A percentile compares a stretch with the other conserved stretches of the same genome.
These are phyloP conservation scores for Leptinotarsa peninsularis DNA, from an alignment of 2,888 invertebrate genomes.

Conservation along the genomic window DNA sequence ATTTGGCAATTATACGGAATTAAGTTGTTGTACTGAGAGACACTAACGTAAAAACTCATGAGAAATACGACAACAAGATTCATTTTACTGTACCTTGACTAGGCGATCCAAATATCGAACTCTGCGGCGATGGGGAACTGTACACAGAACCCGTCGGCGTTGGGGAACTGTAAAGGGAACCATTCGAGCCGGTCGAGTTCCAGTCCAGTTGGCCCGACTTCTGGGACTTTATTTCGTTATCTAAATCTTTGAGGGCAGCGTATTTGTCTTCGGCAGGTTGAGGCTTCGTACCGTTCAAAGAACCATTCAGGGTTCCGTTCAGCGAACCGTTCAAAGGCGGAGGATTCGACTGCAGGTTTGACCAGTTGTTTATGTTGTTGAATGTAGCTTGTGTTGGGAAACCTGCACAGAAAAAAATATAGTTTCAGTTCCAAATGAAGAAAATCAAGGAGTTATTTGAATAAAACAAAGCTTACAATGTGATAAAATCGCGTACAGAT, in stretches of 20 bases:
- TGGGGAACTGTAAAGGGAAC: constrained; percentile 63
- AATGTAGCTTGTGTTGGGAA: constrained; percentile 54
- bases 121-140: constrained; percentile 64
- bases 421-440: no score
- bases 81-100: constrained; percentile 61
- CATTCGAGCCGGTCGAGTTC: constrained; percentile 62
- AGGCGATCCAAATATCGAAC: constrained; percentile 65
- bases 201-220: constrained; percentile 54
- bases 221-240: constrained; percentile 77
- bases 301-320: constrained; percentile 38
- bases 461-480: not conserved
- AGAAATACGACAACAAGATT: not conserved
- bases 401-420: constrained; percentile 50
- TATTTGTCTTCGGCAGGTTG: constrained; percentile 85
- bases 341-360: constrained; percentile 36
- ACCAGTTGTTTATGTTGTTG: constrained; percentile 47
- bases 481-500: no score
- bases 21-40: no score
- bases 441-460: no score
- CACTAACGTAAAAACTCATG: not conserved
- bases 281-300: constrained; percentile 25
- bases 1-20: no score
- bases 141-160: constrained; percentile 63
- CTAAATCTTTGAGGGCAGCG: constrained; percentile 94
- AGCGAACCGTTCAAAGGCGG: constrained; percentile 35